Evolutionary conservation across 1,140 invertebrate species (phyloP).

Genomic region (Gryllus bimaculatus): DNA sequence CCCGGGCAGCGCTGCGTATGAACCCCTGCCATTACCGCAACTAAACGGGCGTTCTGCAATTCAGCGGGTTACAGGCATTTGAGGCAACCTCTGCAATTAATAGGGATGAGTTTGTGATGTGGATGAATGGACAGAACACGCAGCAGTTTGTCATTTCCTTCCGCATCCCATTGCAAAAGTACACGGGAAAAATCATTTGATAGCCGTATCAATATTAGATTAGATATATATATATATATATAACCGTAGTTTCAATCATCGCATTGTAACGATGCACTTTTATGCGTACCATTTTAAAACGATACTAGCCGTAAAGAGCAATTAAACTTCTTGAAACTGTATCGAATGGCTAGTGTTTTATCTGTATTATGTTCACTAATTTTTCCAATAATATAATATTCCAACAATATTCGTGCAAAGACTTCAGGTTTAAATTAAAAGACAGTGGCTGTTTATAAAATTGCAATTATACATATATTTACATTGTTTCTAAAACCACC

Average conservation of each 20-base stretch:
- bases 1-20: not conserved
- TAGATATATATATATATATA: not conserved
- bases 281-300: not conserved
- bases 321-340: too few relatives aligned
- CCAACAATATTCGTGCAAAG: too few relatives aligned
- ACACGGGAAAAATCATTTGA: not conserved
- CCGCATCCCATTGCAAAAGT: not conserved
- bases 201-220: not conserved
- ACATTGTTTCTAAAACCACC: too few relatives aligned
- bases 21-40: not conserved
- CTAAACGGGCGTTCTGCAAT: not conserved
- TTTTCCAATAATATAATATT: too few relatives aligned
- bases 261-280: not conserved
- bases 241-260: not conserved
- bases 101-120: not conserved
- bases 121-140: not conserved
- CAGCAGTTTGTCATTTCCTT: not conserved
- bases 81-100: not conserved
- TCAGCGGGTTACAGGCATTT: not conserved
- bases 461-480: too few relatives aligned
- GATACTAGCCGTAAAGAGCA: too few relatives aligned
- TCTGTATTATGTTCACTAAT: too few relatives aligned
- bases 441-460: too few relatives aligned
- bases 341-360: too few relatives aligned
- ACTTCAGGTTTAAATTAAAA: too few relatives aligned